Evolutionary conservation across 2,113 vertebrate species (phyloP).

Genomic region (Pterocles gutturalis): DNA sequence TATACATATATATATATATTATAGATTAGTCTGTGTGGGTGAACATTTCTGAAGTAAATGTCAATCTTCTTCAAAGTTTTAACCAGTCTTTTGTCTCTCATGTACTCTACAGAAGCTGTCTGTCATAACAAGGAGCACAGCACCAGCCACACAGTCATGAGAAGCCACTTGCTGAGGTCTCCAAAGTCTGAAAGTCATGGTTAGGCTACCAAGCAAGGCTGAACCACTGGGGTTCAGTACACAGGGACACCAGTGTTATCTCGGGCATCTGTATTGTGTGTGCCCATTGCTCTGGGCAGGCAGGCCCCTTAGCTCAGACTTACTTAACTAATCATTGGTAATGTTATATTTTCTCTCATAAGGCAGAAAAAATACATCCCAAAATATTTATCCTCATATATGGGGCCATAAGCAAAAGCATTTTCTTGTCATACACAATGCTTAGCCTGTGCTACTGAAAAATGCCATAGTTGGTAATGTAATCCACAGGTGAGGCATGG

Average conservation of each 20-base stretch:
- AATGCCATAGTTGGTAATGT: neutral
- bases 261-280: neutral
- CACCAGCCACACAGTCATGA: too few relatives aligned
- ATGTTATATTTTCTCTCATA: neutral
- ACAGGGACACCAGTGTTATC: neutral
- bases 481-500: neutral
- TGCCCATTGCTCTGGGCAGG: neutral
- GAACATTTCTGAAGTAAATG: neutral
- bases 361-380: neutral
- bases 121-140: neutral
- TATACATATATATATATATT: neutral
- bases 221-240: neutral
- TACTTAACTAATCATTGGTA: neutral
- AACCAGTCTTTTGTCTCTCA: neutral
- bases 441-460: neutral
- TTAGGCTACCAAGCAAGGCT: neutral
- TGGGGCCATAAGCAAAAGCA: neutral
- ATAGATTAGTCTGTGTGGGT: neutral
- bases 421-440: neutral
- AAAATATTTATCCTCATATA: neutral
- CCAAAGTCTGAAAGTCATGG: neutral
- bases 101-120: neutral
- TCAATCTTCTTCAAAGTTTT: neutral
- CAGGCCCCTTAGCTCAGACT: neutral
- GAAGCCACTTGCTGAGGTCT: neutral